Evolutionary conservation across 1,140 invertebrate species (phyloP).

Genomic region (Procambarus virginalis): DNA sequence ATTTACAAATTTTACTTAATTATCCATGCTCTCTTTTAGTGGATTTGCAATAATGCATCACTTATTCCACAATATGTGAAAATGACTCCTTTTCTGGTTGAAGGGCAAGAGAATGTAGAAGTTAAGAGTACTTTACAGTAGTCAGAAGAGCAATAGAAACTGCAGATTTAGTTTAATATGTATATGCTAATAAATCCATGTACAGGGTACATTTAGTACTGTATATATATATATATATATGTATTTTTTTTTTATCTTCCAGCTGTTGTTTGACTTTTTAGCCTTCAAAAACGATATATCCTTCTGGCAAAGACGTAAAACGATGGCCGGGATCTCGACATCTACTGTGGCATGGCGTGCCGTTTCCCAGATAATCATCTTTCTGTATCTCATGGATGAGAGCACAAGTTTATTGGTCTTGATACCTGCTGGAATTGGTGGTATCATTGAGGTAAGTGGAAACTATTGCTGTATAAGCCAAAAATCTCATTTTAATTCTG

Average conservation of each 20-base stretch:
- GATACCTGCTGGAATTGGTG: slow-evolving; percentile 88
- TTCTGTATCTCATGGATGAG: slow-evolving; percentile 94
- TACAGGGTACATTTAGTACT: no score
- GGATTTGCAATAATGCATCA: no score
- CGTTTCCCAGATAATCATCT: slow-evolving; percentile 94
- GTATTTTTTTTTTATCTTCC: slow-evolving; percentile 36
- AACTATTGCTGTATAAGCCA: neutral
- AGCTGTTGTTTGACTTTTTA: slow-evolving; percentile 96
- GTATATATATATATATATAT: neutral
- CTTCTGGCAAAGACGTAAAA: slow-evolving; percentile 91
- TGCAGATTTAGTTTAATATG: no score
- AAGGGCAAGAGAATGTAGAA: no score
- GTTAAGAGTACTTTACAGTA: no score
- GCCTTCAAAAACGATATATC: slow-evolving; percentile 98
- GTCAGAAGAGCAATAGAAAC: no score
- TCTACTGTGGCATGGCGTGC: slow-evolving; percentile 93
- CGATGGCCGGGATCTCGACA: slow-evolving; percentile 91
- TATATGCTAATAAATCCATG: no score
- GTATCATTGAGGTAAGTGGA: slow-evolving; percentile 86
- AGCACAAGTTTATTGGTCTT: slow-evolving; percentile 93
- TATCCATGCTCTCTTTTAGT: no score
- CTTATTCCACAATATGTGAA: no score
- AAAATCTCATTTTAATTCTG: no score
- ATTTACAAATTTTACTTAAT: no score
- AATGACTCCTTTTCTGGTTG: no score